Evolutionary conservation across 2,113 vertebrate species (phyloP).

Genomic region (Podiceps cristatus): DNA sequence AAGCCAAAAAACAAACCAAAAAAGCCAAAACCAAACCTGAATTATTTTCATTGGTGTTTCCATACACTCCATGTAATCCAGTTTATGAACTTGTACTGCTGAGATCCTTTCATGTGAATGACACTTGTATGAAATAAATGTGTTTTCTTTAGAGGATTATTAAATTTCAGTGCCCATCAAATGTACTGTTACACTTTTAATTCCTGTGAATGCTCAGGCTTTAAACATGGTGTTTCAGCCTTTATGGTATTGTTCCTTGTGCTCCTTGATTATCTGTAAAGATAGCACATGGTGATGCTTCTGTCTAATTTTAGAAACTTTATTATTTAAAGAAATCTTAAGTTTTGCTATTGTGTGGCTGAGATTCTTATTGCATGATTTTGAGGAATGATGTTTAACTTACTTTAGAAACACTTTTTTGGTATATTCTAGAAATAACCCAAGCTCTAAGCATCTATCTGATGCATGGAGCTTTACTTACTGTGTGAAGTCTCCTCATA

Average conservation of each 20-base stretch:
- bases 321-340: not conserved
- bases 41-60: not conserved
- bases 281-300: not conserved
- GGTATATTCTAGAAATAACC: not conserved
- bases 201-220: not conserved
- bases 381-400: not conserved
- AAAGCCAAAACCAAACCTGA: no score
- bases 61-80: not conserved
- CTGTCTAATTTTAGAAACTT: not conserved
- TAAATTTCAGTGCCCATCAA: not conserved
- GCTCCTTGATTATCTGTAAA: not conserved
- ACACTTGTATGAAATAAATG: not conserved
- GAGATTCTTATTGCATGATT: not conserved
- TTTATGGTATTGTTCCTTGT: not conserved
- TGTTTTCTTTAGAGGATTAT: not conserved
- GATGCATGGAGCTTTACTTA: not conserved
- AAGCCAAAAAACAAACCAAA: no score
- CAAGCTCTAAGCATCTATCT: not conserved
- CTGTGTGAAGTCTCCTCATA: not conserved
- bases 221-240: not conserved
- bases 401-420: not conserved
- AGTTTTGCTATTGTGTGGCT: not conserved
- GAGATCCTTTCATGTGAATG: not conserved
- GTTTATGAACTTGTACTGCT: not conserved
- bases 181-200: not conserved